These are phyloP conservation scores for Zaprionus ornatus DNA, from an alignment of 1,140 invertebrate species.

Conservation along the genomic window DNA sequence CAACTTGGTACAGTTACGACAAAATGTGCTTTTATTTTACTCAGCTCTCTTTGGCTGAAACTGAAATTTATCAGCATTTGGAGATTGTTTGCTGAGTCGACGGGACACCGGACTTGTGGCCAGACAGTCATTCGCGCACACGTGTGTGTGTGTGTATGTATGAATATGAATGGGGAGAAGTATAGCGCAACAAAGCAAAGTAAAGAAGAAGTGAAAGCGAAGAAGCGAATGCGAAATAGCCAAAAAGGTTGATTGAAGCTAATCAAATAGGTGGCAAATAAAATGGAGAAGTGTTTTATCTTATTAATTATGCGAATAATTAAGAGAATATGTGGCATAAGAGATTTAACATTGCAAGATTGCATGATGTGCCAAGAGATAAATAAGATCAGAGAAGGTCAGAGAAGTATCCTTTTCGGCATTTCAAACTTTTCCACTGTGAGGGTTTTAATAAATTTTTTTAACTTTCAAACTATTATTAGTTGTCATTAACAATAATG, in stretches of 20 bases:
- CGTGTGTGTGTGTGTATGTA: neutral
- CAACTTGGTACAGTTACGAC: conserved; percentile 67
- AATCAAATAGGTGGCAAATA: neutral
- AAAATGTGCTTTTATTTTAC: conserved; percentile 65
- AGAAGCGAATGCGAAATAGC: neutral
- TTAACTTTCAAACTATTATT: too few relatives aligned
- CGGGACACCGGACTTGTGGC: neutral
- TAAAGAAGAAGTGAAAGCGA: neutral
- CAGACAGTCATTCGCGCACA: neutral
- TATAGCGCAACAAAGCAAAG: neutral
- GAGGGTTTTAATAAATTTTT: too few relatives aligned
- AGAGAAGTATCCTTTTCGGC: too few relatives aligned
- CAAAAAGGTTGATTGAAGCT: neutral
- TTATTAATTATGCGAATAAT: neutral
- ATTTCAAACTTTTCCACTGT: too few relatives aligned
- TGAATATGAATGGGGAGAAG: too few relatives aligned
- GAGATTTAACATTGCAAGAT: too few relatives aligned
- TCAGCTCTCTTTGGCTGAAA: conserved; percentile 40
- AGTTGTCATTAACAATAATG: too few relatives aligned
- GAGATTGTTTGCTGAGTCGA: conserved; percentile 64
- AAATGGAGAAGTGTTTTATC: neutral
- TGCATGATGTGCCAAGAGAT: too few relatives aligned
- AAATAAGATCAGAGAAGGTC: too few relatives aligned
- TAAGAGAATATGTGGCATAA: too few relatives aligned
- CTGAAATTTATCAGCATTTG: conserved; percentile 69